Evolutionary conservation across 2,113 vertebrate species (phyloP).

Genomic region (Neolamprologus fasciatus): DNA sequence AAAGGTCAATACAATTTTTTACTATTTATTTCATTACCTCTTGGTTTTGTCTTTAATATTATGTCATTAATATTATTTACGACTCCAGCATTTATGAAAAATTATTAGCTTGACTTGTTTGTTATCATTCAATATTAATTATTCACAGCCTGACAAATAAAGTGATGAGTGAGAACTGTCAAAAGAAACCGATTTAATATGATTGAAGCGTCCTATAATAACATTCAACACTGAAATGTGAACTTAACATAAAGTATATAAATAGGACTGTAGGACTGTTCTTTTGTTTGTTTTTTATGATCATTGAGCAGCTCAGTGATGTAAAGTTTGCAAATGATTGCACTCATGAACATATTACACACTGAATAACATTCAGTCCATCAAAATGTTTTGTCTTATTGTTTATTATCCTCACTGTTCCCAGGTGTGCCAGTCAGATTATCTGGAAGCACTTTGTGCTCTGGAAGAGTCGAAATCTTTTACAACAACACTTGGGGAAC

Average conservation of each 20-base stretch:
- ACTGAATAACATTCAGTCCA: background rate
- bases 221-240: background rate
- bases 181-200: background rate
- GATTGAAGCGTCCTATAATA: background rate
- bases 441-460: background rate
- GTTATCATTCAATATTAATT: background rate
- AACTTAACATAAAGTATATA: background rate
- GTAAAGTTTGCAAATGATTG: fast-evolving
- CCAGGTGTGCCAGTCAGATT: background rate
- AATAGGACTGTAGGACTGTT: background rate
- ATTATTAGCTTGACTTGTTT: background rate
- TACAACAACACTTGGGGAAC: too few species aligned
- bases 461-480: background rate
- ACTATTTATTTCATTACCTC: background rate
- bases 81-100: background rate
- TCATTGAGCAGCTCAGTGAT: background rate
- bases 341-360: background rate
- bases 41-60: background rate
- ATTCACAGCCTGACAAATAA: background rate
- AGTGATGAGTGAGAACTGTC: background rate
- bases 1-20: background rate
- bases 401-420: fast-evolving
- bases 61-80: background rate
- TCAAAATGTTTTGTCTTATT: background rate
- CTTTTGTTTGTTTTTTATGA: background rate